phyloP scores from a whole-genome alignment of 2,888 invertebrate genomes.

The Acanthosepion pharaonis region DNA sequence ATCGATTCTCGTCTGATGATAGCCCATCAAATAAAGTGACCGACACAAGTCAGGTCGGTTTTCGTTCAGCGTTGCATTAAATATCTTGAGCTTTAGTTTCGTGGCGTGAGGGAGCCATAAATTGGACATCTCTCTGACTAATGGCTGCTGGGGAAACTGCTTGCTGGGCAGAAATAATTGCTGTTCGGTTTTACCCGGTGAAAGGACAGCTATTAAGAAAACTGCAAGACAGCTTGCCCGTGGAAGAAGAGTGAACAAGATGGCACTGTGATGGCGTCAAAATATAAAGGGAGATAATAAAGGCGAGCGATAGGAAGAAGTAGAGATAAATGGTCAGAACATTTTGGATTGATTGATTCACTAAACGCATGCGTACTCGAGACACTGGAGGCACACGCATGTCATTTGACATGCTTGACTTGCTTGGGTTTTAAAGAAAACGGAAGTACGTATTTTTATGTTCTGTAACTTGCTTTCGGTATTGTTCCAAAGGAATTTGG shows the following conservation, averaged over 20 bases:
- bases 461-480: no score
- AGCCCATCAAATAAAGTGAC: not conserved
- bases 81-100: not conserved
- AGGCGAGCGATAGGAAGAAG: not conserved
- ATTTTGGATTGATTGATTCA: not conserved
- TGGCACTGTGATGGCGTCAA: not conserved
- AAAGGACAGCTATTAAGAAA: slow-evolving; percentile 14
- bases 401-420: not conserved
- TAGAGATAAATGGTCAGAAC: not conserved
- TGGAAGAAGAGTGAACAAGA: not conserved
- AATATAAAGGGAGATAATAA: slow-evolving; percentile 22
- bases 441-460: not conserved
- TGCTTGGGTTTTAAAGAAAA: not conserved
- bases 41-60: not conserved
- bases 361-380: not conserved
- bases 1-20: not conserved
- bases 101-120: slow-evolving; percentile 21
- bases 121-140: slow-evolving; percentile 23
- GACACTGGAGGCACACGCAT: not conserved
- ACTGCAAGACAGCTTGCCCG: not conserved
- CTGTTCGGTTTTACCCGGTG: not conserved
- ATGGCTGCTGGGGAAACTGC: not conserved
- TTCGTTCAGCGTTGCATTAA: not conserved
- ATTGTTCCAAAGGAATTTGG: no score
- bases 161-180: slow-evolving; percentile 8